phyloP scores from a whole-genome alignment of 1,140 invertebrate genomes.

The Episyrphus balteatus region DNA sequence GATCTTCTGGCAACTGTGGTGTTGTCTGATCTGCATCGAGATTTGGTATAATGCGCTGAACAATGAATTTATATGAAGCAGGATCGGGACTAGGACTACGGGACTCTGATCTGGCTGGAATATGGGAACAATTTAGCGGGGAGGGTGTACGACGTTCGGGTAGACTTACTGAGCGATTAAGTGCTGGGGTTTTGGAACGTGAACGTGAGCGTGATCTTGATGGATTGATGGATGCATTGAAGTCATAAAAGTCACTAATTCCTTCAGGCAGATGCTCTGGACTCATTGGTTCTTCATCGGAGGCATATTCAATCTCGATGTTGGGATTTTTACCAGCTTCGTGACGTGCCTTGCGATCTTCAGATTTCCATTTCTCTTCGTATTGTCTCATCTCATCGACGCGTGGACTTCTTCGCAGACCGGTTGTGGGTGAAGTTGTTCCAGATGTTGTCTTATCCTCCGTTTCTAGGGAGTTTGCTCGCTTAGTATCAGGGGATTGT shows the following conservation, averaged over 20 bases:
- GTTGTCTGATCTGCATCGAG: background rate
- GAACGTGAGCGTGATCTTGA: constrained; percentile 24
- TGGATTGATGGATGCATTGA: constrained; percentile 27
- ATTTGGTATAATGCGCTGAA: background rate
- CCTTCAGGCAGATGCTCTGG: constrained; percentile 31
- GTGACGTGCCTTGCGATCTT: background rate
- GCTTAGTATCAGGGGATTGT: constrained; percentile 10
- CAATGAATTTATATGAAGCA: background rate
- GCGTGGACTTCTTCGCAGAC: constrained; percentile 29
- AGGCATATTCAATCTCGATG: constrained; percentile 15
- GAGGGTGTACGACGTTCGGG: background rate
- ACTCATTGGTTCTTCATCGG: constrained; percentile 25
- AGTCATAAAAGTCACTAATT: constrained; percentile 33
- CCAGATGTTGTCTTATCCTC: constrained; percentile 9
- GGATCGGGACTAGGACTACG: background rate
- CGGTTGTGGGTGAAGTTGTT: constrained; percentile 16
- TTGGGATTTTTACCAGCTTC: constrained; percentile 10
- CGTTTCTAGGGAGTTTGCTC: constrained; percentile 20
- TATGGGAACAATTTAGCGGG: too few species aligned
- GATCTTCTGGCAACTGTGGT: too few species aligned
- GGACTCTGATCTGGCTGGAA: background rate
- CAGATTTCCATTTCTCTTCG: constrained; percentile 23
- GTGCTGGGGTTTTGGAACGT: constrained; percentile 16
- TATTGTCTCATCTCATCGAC: constrained; percentile 32
- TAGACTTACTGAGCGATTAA: background rate